Evolutionary conservation across 2,797 vertebrate species (phyloP), one percentile per base, ranked within the genome.

Genomic region (Huso huso): DNA sequence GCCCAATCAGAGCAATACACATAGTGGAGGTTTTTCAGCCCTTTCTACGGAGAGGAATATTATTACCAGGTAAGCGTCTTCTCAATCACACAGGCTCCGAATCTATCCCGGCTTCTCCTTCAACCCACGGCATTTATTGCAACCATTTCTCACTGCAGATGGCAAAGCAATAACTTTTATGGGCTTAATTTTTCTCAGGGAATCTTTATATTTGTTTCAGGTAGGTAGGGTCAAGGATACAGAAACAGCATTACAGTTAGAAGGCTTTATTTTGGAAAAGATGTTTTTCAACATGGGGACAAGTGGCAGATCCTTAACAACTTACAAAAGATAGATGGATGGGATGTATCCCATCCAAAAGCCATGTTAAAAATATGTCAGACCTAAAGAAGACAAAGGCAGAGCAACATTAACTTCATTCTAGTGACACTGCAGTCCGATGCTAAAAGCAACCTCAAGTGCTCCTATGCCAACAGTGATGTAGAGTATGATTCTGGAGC

Each of bases 1-100:
- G 55, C 55, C 12, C 12, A n/a, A n/a, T 12, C 9, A 58, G 55
- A 58, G 13, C 13, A 69, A 58, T 59, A 49, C 51, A 69, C 48
- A 13, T 64, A 69, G 71, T 67, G 66, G 23, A 58, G 67, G 67
- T 72, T 72, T 67, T 70, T 66, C 67, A 72, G 57, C 63, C 69
- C 62, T 68, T 70, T 72, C 72, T 77, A 84, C 65, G 71, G 63
- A 77, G 72, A 67, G 58, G 61, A 69, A 72, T 68, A 72, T 78
- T 76, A 82, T 78, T 80, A 70, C 74, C 71, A 51, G 66, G 74
- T 79, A 75, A 81, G 73, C 75, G 66, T 72, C 70, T 76, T 77
- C 69, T 77, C 68, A 78, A 70, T 75, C 77, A 78, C 53, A 15
- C 5, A 51, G 67, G 73, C 15, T 49, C 67, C 70, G 67, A 76